Evolutionary conservation across 92 coral and sea anemone species (phyloP).

Genomic region (Pocillopora grandis): DNA sequence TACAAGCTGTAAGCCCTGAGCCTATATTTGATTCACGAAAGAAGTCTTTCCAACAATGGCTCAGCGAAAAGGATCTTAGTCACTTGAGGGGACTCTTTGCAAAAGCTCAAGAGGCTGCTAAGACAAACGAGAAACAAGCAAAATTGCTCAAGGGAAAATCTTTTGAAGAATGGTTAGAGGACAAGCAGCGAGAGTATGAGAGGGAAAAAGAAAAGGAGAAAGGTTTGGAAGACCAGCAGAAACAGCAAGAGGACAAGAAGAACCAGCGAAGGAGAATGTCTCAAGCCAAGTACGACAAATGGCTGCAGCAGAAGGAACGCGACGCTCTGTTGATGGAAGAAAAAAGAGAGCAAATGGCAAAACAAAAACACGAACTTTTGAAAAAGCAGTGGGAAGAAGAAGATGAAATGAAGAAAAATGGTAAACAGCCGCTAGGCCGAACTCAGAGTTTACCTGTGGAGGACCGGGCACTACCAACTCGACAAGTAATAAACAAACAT

Average conservation of each 20-base stretch:
- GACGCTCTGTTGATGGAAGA: conserved; percentile 76
- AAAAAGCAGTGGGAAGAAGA: conserved; percentile 87
- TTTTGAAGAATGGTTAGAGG: conserved; percentile 94
- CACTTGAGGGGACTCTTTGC: conserved; percentile 72
- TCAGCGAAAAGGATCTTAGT: conserved; percentile 79
- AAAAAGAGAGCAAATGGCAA: conserved; percentile 73
- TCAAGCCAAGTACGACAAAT: conserved; percentile 82
- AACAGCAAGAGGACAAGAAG: conserved; percentile 55
- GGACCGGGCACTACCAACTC: not conserved
- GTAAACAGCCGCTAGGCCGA: conserved; percentile 52
- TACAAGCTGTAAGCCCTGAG: conserved; percentile 37
- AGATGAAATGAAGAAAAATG: conserved; percentile 73
- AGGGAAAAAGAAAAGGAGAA: conserved; percentile 68
- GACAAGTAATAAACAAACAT: conserved; percentile 8
- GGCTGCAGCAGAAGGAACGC: conserved; percentile 93
- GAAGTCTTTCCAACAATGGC: conserved; percentile 90
- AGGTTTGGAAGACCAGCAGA: conserved; percentile 65
- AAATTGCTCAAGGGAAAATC: conserved; percentile 76
- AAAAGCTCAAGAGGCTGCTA: conserved; percentile 62
- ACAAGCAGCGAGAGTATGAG: conserved; percentile 71
- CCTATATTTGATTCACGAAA: conserved; percentile 59
- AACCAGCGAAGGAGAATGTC: conserved; percentile 76
- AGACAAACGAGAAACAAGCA: conserved; percentile 65
- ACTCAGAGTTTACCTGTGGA: conserved; percentile 63
- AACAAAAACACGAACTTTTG: conserved; percentile 70